Conservation (phyloP, 2,797 vertebrate genomes). For the Leuciscus waleckii region DNA sequence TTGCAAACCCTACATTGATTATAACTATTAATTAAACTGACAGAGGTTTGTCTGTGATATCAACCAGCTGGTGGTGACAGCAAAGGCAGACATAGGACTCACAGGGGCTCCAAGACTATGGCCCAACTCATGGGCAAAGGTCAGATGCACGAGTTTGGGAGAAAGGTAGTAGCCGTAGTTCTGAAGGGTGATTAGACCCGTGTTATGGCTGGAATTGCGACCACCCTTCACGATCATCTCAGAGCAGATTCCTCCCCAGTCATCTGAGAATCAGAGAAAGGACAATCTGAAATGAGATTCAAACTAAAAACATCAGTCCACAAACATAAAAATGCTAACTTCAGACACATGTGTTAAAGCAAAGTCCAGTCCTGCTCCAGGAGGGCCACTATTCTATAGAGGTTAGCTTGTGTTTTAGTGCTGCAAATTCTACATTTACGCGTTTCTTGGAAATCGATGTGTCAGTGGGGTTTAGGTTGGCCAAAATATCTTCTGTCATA, state of each 20-base stretch:
- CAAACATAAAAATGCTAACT: not conserved
- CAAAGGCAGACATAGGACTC: conserved; percentile 63
- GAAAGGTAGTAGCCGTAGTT: conserved; percentile 81
- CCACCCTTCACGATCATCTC: conserved; percentile 58
- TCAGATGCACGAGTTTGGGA: conserved; percentile 77
- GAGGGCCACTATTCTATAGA: not conserved
- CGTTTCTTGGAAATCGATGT: not conserved
- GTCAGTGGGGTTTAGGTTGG: not conserved
- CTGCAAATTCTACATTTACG: not conserved
- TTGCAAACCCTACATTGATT: not conserved
- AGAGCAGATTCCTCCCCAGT: conserved; percentile 84
- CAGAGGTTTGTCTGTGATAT: not conserved
- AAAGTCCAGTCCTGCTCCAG: not conserved
- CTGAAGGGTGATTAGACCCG: conserved; percentile 83
- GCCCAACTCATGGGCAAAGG: conserved; percentile 84
- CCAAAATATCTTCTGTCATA: not conserved
- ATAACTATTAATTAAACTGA: not conserved
- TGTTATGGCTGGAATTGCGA: conserved; percentile 74
- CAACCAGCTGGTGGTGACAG: conserved; percentile 35
- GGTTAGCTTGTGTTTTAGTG: not conserved
- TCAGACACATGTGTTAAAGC: no score
- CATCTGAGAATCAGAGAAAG: conserved; percentile 68
- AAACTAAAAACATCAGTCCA: not conserved
- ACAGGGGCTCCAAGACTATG: conserved; percentile 86
- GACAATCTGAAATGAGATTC: not conserved